Conservation (phyloP, 2,888 invertebrate genomes). For the Metacarcinus magister region DNA sequence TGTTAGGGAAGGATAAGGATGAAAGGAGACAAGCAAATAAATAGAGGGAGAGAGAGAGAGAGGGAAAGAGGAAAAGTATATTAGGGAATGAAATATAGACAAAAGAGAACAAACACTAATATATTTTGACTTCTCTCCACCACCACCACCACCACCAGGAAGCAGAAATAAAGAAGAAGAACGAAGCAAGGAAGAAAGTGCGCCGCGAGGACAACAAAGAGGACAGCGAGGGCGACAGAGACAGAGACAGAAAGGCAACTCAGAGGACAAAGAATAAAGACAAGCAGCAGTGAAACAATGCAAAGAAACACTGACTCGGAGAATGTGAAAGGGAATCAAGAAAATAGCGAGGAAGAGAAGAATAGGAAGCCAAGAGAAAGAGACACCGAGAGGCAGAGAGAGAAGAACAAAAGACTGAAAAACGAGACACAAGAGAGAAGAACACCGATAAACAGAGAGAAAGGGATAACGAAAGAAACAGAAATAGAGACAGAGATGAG, state of each 20-base stretch:
- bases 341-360: not conserved
- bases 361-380: not conserved
- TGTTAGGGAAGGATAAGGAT: not conserved
- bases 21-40: too few species aligned
- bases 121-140: too few species aligned
- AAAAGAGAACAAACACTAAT: not conserved
- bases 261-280: not conserved
- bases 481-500: slow-evolving; percentile 28
- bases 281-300: not conserved
- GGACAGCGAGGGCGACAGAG: not conserved
- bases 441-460: not conserved
- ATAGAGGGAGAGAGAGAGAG: too few species aligned
- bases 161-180: slow-evolving; percentile 47
- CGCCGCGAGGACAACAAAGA: slow-evolving; percentile 17
- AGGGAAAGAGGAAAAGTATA: not conserved
- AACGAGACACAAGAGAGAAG: not conserved
- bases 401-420: not conserved
- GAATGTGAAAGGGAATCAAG: not conserved
- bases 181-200: slow-evolving; percentile 44
- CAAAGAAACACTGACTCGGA: slow-evolving; percentile 43
- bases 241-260: slow-evolving; percentile 30
- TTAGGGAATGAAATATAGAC: not conserved
- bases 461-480: not conserved
- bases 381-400: not conserved
- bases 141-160: not conserved